Base-by-base conservation (phyloP, 2,113 vertebrate species). In the Mugil cephalus region DNA sequence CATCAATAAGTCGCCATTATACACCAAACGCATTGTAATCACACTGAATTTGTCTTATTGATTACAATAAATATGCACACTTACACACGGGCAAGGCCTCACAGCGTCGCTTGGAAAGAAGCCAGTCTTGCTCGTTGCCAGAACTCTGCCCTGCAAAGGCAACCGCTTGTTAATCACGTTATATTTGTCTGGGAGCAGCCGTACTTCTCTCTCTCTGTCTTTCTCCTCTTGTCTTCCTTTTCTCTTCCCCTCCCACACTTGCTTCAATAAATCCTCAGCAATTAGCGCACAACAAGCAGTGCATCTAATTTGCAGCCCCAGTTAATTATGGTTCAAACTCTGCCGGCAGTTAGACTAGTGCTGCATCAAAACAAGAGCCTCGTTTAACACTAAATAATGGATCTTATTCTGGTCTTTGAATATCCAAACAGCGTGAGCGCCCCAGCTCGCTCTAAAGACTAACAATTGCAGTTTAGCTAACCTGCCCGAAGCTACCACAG, bases 61-160 rank as follows among this genome's bases (percentile, higher is more conserved):
- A 87, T 84, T 46, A 51, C 15, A 11, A 81, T 61, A 82, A 54
- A 87, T 62, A 80, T 53, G 10, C 77, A 60, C 92, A 97, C 97
- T 96, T 94, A 99, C 97, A 91, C 97, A 98, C 4, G 97, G 97
- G 66, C 93, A 95, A 10, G 97, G 97, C 83, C 95, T 97, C 65
- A 99, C 97, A 55, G 95, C 94, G 30, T 97, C 95, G 80, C 96
- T 97, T 63, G 97, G 97, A 89, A 99, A 99, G 92, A 96, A 98
- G 88, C 97, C 97, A 87, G 95, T 93, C 80, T 96, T 96, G 92
- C 94, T 94, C 47, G 95, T 96, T 59, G 91, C 89, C 87, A 96
- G 88, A 83, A 96, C 96, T 93, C 92, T 95, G 74, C 97, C 97
- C 97, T 99, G 91, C 52, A 86, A 91, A 46, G 60, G 71, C 77